Conservation (phyloP, 2,797 vertebrate species). For the Paratrypauchen microcephalus region DNA sequence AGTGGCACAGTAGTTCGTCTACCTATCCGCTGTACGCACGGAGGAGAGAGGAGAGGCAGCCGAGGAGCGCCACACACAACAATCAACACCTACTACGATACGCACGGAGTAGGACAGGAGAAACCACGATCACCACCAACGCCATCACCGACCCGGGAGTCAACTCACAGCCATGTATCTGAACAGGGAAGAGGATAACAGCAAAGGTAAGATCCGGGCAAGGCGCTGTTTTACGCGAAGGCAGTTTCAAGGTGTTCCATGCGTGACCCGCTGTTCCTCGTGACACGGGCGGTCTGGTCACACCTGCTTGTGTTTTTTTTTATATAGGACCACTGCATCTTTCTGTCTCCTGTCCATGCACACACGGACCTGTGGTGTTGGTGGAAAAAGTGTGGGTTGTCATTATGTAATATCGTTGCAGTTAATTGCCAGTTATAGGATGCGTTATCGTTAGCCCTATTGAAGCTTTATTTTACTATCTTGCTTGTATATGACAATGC, state of each 20-base stretch:
- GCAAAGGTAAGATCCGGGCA: constrained; percentile 78
- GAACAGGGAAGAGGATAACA: constrained; percentile 80
- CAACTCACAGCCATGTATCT: constrained; percentile 82
- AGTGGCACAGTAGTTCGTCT: constrained; percentile 62
- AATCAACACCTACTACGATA: constrained; percentile 73
- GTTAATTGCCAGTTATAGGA: constrained; percentile 61
- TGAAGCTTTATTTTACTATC: constrained; percentile 31
- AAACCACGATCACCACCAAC: constrained; percentile 43
- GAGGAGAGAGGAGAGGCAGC: constrained; percentile 79
- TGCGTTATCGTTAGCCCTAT: constrained; percentile 32
- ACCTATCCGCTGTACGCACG: constrained; percentile 80
- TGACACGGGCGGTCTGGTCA: constrained; percentile 35
- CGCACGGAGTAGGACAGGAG: constrained; percentile 62
- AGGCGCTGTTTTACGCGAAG: constrained; percentile 36
- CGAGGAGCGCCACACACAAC: constrained; percentile 77
- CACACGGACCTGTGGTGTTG: constrained; percentile 41
- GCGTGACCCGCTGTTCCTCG: constrained; percentile 32
- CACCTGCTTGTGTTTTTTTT: constrained; percentile 15
- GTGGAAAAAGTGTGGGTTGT: constrained; percentile 63
- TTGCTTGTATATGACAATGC: constrained; percentile 20
- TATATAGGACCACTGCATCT: constrained; percentile 4
- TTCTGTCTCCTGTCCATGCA: constrained; percentile 22
- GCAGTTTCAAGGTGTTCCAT: constrained; percentile 69
- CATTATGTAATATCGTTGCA: constrained; percentile 70
- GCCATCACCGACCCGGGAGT: constrained; percentile 55